These are phyloP conservation scores for Anguilla megastoma DNA, from an alignment of 2,797 vertebrate species.

Conservation along the genomic window DNA sequence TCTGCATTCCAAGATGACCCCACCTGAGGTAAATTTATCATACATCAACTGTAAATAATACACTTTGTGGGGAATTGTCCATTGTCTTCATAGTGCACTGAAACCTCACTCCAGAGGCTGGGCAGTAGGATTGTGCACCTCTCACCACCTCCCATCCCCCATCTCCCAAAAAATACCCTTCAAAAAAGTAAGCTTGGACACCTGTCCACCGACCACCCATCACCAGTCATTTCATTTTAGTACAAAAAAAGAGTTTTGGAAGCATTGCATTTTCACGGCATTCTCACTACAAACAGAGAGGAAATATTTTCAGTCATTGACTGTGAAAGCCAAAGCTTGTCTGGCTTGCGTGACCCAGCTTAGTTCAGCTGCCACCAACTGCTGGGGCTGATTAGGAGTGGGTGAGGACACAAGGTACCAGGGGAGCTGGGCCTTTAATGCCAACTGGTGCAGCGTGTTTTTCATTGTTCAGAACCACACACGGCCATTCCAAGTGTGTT, in stretches of 20 bases:
- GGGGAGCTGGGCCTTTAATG: slow-evolving; percentile 14
- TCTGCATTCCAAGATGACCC: not conserved
- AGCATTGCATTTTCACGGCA: not conserved
- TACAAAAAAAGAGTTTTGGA: not conserved
- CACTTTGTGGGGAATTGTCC: not conserved
- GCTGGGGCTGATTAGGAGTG: slow-evolving; percentile 25
- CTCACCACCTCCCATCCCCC: not conserved
- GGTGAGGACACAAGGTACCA: slow-evolving; percentile 18
- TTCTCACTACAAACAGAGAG: not conserved
- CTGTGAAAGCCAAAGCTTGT: slow-evolving; percentile 30
- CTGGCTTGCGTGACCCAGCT: slow-evolving; percentile 30
- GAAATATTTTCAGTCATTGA: slow-evolving; percentile 23
- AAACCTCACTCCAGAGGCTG: not conserved
- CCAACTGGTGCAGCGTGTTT: slow-evolving; percentile 13
- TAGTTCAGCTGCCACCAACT: slow-evolving; percentile 27
- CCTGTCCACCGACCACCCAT: not conserved
- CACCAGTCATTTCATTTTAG: not conserved
- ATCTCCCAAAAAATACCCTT: not conserved
- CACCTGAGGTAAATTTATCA: not conserved
- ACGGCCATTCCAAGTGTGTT: slow-evolving; percentile 30
- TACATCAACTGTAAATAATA: not conserved
- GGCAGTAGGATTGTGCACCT: not conserved
- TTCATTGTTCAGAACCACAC: slow-evolving; percentile 6
- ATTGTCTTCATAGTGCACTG: not conserved
- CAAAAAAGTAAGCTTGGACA: not conserved